These are phyloP conservation scores for Calcarius lapponicus DNA, from an alignment of 2,797 vertebrate species.

Conservation along the genomic window DNA sequence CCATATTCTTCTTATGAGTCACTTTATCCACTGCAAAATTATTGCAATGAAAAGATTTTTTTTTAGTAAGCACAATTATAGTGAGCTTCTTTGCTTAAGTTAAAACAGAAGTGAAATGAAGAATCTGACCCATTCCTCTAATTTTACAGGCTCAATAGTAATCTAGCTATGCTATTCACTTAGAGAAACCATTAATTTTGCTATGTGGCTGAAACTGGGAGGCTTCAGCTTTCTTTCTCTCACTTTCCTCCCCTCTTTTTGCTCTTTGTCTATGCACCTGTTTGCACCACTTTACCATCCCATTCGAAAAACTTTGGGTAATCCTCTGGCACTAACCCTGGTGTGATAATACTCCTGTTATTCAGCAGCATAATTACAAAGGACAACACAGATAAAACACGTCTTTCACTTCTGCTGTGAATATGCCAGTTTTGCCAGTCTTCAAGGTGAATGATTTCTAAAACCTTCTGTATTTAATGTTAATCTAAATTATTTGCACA, in stretches of 20 bases:
- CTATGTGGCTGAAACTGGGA: conserved; percentile 77
- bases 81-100: conserved; percentile 72
- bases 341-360: conserved; percentile 94
- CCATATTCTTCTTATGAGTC: conserved; percentile 64
- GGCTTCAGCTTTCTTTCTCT: conserved; percentile 88
- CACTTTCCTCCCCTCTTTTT: conserved; percentile 79
- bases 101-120: conserved; percentile 77
- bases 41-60: conserved; percentile 66
- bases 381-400: conserved; percentile 81
- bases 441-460: conserved; percentile 75
- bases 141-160: conserved; percentile 83
- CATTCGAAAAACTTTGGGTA: conserved; percentile 94
- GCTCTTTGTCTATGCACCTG: conserved; percentile 94
- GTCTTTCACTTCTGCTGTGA: conserved; percentile 74
- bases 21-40: conserved; percentile 67
- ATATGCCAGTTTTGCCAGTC: conserved; percentile 71
- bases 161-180: conserved; percentile 82
- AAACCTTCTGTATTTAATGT: conserved; percentile 70
- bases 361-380: conserved; percentile 92
- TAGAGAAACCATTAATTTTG: conserved; percentile 82
- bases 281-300: conserved; percentile 93
- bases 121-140: conserved; percentile 80
- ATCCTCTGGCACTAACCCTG: conserved; percentile 93
- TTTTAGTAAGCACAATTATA: conserved; percentile 68
- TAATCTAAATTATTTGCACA: conserved; percentile 64